phyloP scores from a whole-genome alignment of 2,888 invertebrate genomes.

The Trichacis sp. region DNA sequence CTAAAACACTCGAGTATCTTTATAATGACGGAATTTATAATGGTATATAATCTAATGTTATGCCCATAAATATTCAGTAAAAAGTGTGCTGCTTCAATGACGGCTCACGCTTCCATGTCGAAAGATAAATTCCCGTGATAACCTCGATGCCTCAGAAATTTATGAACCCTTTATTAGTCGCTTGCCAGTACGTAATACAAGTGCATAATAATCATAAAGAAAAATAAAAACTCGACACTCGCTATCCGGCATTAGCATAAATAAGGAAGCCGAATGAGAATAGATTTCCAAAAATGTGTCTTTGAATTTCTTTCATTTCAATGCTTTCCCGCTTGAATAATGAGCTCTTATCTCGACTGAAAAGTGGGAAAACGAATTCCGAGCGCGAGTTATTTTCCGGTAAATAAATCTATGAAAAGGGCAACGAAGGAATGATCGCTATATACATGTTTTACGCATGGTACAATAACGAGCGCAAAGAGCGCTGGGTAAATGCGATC shows the following conservation, averaged over 20 bases:
- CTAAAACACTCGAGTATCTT: too few species aligned
- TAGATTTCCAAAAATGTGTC: conserved; percentile 22
- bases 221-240: conserved; percentile 22
- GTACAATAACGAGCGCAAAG: too few species aligned
- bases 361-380: too few species aligned
- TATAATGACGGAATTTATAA: conserved; percentile 33
- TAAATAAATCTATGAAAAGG: too few species aligned
- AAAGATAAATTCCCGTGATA: conserved; percentile 40
- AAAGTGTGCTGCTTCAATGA: too few species aligned
- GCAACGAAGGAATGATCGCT: too few species aligned
- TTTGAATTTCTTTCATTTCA: conserved; percentile 6
- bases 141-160: conserved; percentile 41
- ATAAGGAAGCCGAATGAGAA: conserved; percentile 16
- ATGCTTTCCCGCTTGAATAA: background rate
- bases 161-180: conserved; percentile 43
- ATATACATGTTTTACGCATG: too few species aligned
- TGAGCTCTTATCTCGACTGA: too few species aligned
- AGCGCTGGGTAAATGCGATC: conserved; percentile 44
- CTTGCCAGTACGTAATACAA: too few species aligned
- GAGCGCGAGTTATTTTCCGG: too few species aligned
- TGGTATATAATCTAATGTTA: conserved; percentile 28
- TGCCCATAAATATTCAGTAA: too few species aligned
- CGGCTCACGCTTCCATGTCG: conserved; percentile 40
- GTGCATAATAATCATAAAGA: conserved; percentile 37
- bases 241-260: conserved; percentile 2